Evolutionary conservation across 2,888 invertebrate species (phyloP).

Genomic region (Hyposoter didymator): DNA sequence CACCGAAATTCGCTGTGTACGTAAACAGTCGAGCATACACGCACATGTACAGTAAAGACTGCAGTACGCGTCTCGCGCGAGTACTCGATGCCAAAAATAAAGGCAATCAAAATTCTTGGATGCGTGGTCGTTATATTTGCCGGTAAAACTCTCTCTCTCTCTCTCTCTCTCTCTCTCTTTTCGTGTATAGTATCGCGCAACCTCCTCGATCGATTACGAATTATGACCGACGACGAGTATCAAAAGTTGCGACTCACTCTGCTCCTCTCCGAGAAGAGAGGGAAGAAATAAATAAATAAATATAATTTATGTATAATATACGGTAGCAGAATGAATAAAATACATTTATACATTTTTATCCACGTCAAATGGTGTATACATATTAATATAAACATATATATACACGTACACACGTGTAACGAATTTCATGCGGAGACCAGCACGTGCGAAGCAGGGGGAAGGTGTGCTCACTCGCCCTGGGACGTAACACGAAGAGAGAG

Average conservation of each 20-base stretch:
- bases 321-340: conserved; percentile 35
- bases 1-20: conserved; percentile 4
- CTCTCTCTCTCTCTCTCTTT: conserved; percentile 28
- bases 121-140: conserved; percentile 40
- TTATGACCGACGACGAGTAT: conserved; percentile 36
- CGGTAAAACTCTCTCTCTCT: conserved; percentile 12
- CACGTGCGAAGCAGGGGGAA: conserved; percentile 58
- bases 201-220: conserved; percentile 57
- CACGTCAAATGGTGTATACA: neutral
- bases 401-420: conserved; percentile 19
- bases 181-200: conserved; percentile 42
- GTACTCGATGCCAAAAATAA: conserved; percentile 57
- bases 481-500: conserved; percentile 40
- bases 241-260: conserved; percentile 3
- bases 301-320: conserved; percentile 5
- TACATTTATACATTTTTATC: conserved; percentile 16
- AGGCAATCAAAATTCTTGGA: conserved; percentile 55
- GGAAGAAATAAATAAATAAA: conserved; percentile 34
- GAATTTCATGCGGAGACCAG: conserved; percentile 43
- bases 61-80: conserved; percentile 7
- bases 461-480: conserved; percentile 35
- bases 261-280: neutral
- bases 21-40: neutral
- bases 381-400: conserved; percentile 6
- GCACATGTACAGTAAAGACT: neutral